A percentile compares a stretch with the other conserved stretches of the same genome.
phyloP scores from a whole-genome alignment of 1,140 invertebrate species.

The Dendroctonus valens region DNA sequence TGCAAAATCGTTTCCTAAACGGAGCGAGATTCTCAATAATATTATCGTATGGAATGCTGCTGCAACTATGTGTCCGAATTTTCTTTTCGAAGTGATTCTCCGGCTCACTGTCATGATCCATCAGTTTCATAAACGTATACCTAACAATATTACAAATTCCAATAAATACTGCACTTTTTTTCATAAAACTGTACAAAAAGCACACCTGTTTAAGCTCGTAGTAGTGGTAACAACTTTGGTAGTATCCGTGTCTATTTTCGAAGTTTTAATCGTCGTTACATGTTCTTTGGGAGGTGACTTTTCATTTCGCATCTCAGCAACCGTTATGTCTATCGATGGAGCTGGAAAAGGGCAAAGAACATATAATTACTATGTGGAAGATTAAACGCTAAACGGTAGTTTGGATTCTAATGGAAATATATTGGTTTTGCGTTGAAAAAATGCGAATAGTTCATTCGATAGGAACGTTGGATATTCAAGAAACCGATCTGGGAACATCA shows the following conservation, averaged over 20 bases:
- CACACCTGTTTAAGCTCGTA: conserved; percentile 42
- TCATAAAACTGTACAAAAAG: neutral
- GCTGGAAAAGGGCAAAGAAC: conserved; percentile 1
- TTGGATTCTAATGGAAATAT: no score
- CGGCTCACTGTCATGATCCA: conserved; percentile 34
- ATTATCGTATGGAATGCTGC: conserved; percentile 48
- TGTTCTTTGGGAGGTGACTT: conserved; percentile 30
- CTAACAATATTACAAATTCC: neutral
- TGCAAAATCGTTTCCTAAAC: conserved; percentile 49
- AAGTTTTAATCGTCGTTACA: conserved; percentile 36
- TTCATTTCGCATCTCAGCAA: conserved; percentile 11
- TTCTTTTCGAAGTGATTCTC: conserved; percentile 41
- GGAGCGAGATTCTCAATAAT: conserved; percentile 50
- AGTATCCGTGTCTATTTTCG: conserved; percentile 40
- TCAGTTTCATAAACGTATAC: conserved; percentile 47
- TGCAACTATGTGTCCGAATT: conserved; percentile 47
- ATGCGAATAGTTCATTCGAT: no score
- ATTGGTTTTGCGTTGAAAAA: no score
- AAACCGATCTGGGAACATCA: no score
- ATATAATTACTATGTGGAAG: neutral
- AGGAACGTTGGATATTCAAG: no score
- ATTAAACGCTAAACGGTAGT: no score
- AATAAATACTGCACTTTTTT: neutral
- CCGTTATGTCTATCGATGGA: conserved; percentile 1
- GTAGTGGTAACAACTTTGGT: conserved; percentile 43